Percentiles rank a stretch among this genome's conserved stretches.
phyloP scores from a whole-genome alignment of 2,888 invertebrate genomes.

The Cerastis rubricosa region DNA sequence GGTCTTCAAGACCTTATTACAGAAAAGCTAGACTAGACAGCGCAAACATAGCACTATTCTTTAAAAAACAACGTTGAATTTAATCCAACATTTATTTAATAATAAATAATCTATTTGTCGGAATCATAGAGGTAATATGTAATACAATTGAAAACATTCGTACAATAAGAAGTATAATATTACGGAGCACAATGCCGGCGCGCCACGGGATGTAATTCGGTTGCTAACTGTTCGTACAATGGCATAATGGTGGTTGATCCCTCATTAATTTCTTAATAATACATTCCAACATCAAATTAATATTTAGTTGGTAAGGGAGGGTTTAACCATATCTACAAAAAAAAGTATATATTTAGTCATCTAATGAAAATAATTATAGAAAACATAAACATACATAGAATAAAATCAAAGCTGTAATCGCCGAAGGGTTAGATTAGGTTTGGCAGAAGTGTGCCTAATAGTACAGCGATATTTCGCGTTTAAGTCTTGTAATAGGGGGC shows the following conservation, averaged over 20 bases:
- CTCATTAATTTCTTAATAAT: constrained; percentile 11
- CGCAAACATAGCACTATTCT: not conserved
- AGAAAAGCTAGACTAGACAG: not conserved
- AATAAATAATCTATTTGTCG: not conserved
- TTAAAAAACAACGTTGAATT: not conserved
- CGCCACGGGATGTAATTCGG: constrained; percentile 26
- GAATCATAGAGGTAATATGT: not conserved
- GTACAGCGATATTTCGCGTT: not conserved
- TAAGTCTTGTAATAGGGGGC: not conserved
- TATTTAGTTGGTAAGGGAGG: not conserved
- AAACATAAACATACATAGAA: not conserved
- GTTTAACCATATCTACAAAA: no score
- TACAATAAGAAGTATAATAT: constrained; percentile 13
- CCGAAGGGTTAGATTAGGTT: not conserved
- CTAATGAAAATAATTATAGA: not conserved
- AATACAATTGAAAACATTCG: constrained; percentile 11
- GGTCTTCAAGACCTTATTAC: no score
- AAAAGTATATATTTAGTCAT: not conserved
- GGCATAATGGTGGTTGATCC: constrained; percentile 17
- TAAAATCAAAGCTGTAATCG: not conserved
- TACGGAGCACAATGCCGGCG: constrained; percentile 3
- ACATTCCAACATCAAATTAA: not conserved
- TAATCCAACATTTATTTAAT: not conserved
- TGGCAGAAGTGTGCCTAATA: not conserved
- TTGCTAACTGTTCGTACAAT: constrained; percentile 20